phyloP scores from a whole-genome alignment of 2,113 vertebrate species.

The Platichthys flesus region DNA sequence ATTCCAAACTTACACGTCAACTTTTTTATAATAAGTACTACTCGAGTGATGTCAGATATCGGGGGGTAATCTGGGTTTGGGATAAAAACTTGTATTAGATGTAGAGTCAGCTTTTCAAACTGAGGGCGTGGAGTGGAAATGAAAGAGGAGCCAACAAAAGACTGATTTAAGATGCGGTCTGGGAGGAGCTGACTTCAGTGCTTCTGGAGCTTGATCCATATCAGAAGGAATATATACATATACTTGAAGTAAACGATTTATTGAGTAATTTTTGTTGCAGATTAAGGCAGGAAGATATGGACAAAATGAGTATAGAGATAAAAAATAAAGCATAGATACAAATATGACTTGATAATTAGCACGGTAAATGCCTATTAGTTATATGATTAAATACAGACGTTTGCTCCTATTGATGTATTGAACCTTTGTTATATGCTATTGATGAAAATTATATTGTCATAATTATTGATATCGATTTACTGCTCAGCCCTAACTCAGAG shows the following conservation, averaged over 20 bases:
- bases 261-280: no score
- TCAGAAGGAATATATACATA: neutral
- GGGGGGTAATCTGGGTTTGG: neutral
- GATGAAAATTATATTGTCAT: neutral
- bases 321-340: no score
- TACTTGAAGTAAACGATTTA: neutral
- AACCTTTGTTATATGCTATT: no score
- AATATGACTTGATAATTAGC: no score
- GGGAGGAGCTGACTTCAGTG: neutral
- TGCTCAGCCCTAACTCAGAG: no score
- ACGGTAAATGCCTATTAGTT: no score
- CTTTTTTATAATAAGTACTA: neutral
- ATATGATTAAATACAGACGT: no score
- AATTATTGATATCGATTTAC: neutral
- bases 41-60: no score
- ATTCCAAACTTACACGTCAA: neutral
- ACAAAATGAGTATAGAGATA: no score
- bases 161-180: neutral
- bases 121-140: neutral
- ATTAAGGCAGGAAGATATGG: no score
- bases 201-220: conserved; percentile 3
- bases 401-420: no score
- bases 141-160: neutral
- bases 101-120: conserved; percentile 5
- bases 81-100: neutral